Evolutionary conservation across 2,888 invertebrate species (phyloP), one percentile per base, ranked within the genome.

Genomic region (Idaea straminata): DNA sequence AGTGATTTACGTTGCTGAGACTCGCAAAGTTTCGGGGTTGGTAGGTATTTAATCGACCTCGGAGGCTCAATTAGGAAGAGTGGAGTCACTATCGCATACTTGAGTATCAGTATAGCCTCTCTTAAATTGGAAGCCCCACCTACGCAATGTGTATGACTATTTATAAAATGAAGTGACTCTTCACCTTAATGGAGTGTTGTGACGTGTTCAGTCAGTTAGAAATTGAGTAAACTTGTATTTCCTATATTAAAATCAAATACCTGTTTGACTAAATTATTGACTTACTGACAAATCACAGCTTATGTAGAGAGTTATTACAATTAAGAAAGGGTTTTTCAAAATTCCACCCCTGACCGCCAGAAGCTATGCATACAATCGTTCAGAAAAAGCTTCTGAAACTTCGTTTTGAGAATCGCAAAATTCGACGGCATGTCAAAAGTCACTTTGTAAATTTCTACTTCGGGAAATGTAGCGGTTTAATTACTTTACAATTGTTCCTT

Each of bases 321-420:
- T n/a, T n/a, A n/a, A n/a, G n/a, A n/a, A n/a, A 25, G 25, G 25
- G 25, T 25, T 25, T 25, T 25, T 25, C 25, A 25, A 25, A 25
- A 25, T 25, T 25, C 25, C 25, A 3, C 25, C 25, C 25, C 25
- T 47, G 47, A 6, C 4, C 10, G 13, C 47, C 47, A 7, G 10
- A 13, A 47, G 47, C 13, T 47, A 47, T 10, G 6, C 13, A 47
- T 47, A 47, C 7, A 47, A 47, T 61, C 64, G 16, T 57, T 57
- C 61, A 61, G n/a, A 64, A 57, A 57, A 57, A 61, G 60, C 35
- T 47, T 47, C 13, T 7, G 47, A 47, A 47, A 47, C 47, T 47
- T 47, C 6, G 38, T 38, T 38, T n/a, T n/a, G n/a, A n/a, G n/a
- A n/a, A 7, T 47, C 13, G 47, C 47, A 13, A 47, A 47, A 47